Conservation (phyloP, 2,888 invertebrate species). For the Syrphus vitripennis region DNA sequence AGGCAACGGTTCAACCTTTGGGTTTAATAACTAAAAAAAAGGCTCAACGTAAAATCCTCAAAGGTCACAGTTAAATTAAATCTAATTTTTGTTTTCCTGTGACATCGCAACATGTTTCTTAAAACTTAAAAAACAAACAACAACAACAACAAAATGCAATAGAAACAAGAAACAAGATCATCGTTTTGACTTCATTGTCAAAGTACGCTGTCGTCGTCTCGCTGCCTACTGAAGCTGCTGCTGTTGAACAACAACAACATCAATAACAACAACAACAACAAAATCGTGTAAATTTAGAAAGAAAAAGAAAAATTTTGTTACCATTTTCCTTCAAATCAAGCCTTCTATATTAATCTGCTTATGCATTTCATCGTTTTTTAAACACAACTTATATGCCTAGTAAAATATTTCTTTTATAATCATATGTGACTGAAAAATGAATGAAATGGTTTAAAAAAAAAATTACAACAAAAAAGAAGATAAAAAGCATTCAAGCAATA, state of each 20-base stretch:
- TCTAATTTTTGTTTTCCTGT: neutral
- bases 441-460: slow-evolving; percentile 18
- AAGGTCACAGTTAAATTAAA: slow-evolving; percentile 61
- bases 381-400: slow-evolving; percentile 63
- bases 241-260: slow-evolving; percentile 1
- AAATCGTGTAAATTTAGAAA: slow-evolving; percentile 8
- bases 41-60: slow-evolving; percentile 65
- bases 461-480: slow-evolving; percentile 21
- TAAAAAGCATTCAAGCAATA: slow-evolving; percentile 64
- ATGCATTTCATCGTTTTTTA: slow-evolving; percentile 52
- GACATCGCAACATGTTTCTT: neutral
- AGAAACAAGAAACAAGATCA: neutral
- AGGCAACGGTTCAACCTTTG: slow-evolving; percentile 74
- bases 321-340: slow-evolving; percentile 62
- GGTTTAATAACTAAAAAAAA: slow-evolving; percentile 40
- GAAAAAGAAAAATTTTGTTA: slow-evolving; percentile 62
- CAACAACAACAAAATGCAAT: slow-evolving; percentile 11
- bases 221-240: slow-evolving; percentile 1
- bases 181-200: neutral
- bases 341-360: slow-evolving; percentile 60
- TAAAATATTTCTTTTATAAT: slow-evolving; percentile 65
- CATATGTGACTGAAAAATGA: slow-evolving; percentile 43
- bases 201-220: no score
- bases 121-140: neutral
- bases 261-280: neutral